Evolutionary conservation across 2,888 invertebrate species (phyloP), one percentile per base, ranked within the genome.

Genomic region (Abrostola tripartita): DNA sequence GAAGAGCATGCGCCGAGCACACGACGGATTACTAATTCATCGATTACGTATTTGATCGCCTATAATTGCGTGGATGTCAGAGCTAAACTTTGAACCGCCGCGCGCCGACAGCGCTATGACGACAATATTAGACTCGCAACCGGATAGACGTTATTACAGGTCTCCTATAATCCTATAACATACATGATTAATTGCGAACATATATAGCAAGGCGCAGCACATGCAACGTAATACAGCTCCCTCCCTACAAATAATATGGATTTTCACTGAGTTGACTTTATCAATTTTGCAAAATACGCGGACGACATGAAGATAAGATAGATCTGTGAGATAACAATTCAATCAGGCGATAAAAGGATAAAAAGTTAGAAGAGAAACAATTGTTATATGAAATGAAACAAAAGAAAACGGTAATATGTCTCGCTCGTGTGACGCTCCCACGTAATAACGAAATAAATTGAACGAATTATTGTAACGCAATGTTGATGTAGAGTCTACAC

Each of bases 401-500:
- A 37, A 50, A 36, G 40, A 24, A 53, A 41, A 49, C 40, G 54
- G 54, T 38, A 42, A 49, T 36, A 10, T 35, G 8, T 10, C n/a
- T 37, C 38, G 0, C 41, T 12, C 37, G 14, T 49, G 49, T 58
- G 42, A 35, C 47, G 11, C 37, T 4, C 11, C 55, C 35, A 49
- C 49, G n/a, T 41, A 37, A 50, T 14, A 12, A 7, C 14, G 6
- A 14, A 12, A 14, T 44, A 44, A 12, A 44, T 11, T 40, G 50
- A 50, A 50, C 42, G 24, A 12, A 52, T 64, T 55, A 56, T 24
- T 65, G 52, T 71, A 24, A 51, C 44, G 51, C 47, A 52, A 65
- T 65, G 24, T 54, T 47, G 54, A 65, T 41, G n/a, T 35, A 50
- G 65, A 52, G 55, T 49, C 37, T 42, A 38, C 38, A 69, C 67